A percentile compares a stretch with the other conserved stretches of the same genome.
phyloP scores from a whole-genome alignment of 2,113 vertebrate species.

The Crotalus viridis region DNA sequence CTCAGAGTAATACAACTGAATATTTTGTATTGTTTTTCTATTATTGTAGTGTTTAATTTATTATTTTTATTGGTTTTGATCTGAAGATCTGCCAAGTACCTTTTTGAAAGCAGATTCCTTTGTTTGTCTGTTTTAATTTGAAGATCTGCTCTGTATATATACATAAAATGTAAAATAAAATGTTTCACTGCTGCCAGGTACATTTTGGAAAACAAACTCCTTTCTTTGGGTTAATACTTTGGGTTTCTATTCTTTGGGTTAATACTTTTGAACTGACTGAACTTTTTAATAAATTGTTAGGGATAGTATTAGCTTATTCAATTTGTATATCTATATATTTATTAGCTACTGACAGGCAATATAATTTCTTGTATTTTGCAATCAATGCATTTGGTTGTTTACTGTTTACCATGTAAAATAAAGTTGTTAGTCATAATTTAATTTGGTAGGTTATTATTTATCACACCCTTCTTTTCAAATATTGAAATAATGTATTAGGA shows the following conservation, averaged over 20 bases:
- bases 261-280: not conserved
- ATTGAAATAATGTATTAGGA: not conserved
- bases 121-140: not conserved
- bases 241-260: not conserved
- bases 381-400: not conserved
- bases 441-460: not conserved
- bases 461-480: not conserved
- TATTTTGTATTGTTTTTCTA: not conserved
- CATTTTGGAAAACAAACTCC: not conserved
- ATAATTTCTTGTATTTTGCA: not conserved
- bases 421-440: not conserved
- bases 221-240: not conserved
- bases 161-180: not conserved
- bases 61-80: not conserved
- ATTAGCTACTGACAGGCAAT: not conserved
- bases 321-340: not conserved
- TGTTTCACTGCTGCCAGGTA: not conserved
- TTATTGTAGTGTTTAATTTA: not conserved
- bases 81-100: not conserved
- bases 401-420: not conserved
- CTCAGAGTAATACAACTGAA: not conserved
- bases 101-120: not conserved
- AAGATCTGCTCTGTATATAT: not conserved
- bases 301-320: not conserved
- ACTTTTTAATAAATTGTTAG: not conserved